Evolutionary conservation across 2,113 vertebrate genomes (phyloP).

Genomic region (Coturnix japonica): DNA sequence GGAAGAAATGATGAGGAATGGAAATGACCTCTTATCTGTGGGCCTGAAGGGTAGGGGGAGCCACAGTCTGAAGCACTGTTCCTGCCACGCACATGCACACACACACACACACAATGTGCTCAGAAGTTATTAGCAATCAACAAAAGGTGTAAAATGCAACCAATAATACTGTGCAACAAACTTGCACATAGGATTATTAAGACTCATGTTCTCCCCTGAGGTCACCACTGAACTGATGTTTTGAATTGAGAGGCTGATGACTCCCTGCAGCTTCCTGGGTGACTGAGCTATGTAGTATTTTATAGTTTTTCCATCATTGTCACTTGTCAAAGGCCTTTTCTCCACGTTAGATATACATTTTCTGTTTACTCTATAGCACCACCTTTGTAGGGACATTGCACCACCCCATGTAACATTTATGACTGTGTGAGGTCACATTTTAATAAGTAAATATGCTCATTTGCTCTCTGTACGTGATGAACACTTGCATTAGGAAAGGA

Average conservation of each 20-base stretch:
- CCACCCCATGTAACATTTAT: neutral
- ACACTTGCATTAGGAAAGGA: slow-evolving; percentile 57
- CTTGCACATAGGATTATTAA: neutral
- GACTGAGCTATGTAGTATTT: neutral
- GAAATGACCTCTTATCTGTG: neutral
- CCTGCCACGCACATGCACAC: accelerated
- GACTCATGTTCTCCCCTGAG: neutral
- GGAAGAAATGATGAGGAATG: neutral
- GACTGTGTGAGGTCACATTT: slow-evolving; percentile 47
- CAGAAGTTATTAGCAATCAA: neutral
- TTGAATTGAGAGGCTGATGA: neutral
- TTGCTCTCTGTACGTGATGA: slow-evolving; percentile 38
- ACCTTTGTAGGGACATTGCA: neutral
- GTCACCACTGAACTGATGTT: neutral
- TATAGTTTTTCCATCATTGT: neutral
- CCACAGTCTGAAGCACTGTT: neutral
- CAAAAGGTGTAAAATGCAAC: neutral
- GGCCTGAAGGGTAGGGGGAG: neutral
- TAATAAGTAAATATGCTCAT: slow-evolving; percentile 46
- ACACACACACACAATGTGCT: neutral
- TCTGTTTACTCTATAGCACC: neutral
- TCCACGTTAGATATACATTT: neutral
- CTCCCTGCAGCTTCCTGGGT: neutral
- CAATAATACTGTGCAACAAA: neutral
- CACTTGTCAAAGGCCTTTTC: neutral